Evolutionary conservation across 2,113 vertebrate species (phyloP), one percentile per base, ranked within the genome.

Genomic region (Pluvianellus socialis): DNA sequence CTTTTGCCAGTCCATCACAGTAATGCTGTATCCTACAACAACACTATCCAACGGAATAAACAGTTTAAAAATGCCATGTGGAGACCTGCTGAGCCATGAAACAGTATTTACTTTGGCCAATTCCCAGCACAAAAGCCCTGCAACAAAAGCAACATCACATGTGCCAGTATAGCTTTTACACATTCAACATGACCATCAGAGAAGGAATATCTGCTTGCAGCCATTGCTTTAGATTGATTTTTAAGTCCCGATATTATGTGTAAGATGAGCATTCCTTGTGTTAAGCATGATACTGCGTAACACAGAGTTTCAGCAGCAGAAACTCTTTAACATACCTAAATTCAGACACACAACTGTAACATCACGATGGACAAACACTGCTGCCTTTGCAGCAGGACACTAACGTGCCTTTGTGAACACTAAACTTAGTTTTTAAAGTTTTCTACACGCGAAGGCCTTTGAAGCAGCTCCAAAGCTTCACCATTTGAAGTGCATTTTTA

Each of bases 1-100:
- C 42, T 83, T 53, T 17, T 88, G 72, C 58, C 79, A 86, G 76
- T 44, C 66, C 49, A 38, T n/a, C 70, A 42, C 1, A 0, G 45
- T 12, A 62, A 53, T 18, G 49, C 53, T 81, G 65, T 47, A 72
- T 28, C 76, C 86, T 40, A 92, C 72, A 30, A 12, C 49, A 23
- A 52, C 26, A 45, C 13, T n/a, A 55, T 28, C 49, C 72, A 81
- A 5, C 5, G 42, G 61, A 55, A 79, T 82, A 75, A 89, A 72
- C 28, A 50, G 45, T 14, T 44, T 53, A 79, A 63, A 89, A 89
- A 79, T 58, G 53, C 67, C 68, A 88, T 59, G 55, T 84, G 88
- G 91, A 76, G 67, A 95, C 70, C 70, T 85, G 70, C 89, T 94
- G 86, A 96, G 53, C 80, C 89, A 66, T 79, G 74, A 89, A 92